phyloP scores from a whole-genome alignment of 1,140 invertebrate genomes.

The Plectrocnemia conspersa region DNA sequence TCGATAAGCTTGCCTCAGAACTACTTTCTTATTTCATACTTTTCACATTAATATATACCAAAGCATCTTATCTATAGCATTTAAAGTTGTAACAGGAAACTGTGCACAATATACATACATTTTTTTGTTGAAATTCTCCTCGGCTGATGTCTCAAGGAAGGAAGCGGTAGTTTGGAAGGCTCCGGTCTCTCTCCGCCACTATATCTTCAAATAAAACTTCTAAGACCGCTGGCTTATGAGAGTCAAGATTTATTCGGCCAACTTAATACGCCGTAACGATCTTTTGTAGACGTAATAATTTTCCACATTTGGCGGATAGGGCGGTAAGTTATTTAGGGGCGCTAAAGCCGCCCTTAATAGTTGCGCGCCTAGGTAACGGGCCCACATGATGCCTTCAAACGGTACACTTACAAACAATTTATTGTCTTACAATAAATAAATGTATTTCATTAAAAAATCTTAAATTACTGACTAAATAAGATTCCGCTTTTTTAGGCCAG shows the following conservation, averaged over 20 bases:
- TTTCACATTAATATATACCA: too few species aligned
- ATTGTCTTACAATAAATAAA: not conserved
- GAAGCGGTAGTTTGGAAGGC: too few species aligned
- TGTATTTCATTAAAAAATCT: not conserved
- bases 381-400: constrained; percentile 5
- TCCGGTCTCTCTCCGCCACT: constrained; percentile 23
- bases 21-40: too few species aligned
- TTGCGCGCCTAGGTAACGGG: constrained; percentile 8
- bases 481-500: too few species aligned
- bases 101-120: too few species aligned
- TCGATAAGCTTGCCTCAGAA: too few species aligned
- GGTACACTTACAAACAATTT: not conserved
- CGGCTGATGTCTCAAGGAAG: too few species aligned
- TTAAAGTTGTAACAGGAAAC: too few species aligned
- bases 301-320: constrained; percentile 34
- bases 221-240: constrained; percentile 45
- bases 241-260: constrained; percentile 47
- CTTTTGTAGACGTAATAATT: constrained; percentile 37
- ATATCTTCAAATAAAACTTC: constrained; percentile 49
- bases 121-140: too few species aligned
- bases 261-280: constrained; percentile 50
- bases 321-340: constrained; percentile 31
- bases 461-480: too few species aligned
- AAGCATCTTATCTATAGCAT: too few species aligned
- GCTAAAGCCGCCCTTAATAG: constrained; percentile 30